Evolutionary conservation across 2,888 invertebrate genomes (phyloP), one percentile per base, ranked within the genome.

Genomic region (Ectemnius lituratus): DNA sequence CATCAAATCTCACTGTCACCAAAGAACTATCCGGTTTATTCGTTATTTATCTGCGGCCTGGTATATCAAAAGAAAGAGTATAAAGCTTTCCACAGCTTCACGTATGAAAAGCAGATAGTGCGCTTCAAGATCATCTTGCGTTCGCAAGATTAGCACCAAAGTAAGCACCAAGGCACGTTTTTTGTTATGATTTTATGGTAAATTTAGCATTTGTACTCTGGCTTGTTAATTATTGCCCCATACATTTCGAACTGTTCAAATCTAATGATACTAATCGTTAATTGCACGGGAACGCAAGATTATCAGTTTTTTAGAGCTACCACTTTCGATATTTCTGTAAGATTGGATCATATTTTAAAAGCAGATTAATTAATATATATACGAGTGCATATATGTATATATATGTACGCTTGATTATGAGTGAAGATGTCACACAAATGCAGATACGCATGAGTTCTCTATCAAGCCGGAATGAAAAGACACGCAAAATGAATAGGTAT

Each of bases 391-490:
- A n/a, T 49, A 64, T 45, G 56, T 56, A 65, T 56, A 37, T 37
- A 62, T 56, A 65, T 56, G 27, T 49, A 70, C 28, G 46, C 75
- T 66, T 74, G 67, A 71, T 66, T 45, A 56, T 64, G 46, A 67
- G 45, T 59, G 46, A 79, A 77, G 16, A 67, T 68, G 45, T 76
- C 70, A 70, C 76, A 75, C 69, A 74, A 67, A 80, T 80, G 62
- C 79, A 74, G 69, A 52, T 67, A 62, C 57, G 57, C 49, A 62
- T 76, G 76, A 76, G 71, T 76, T 63, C 65, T 78, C 69, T 74
- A 74, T 76, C 47, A 74, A 75, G 74, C 71, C 79, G 74, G 74
- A 79, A 78, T 71, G 76, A 78, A 77, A 71, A 69, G 57, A 68
- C 52, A 70, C 68, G 49, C 59, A 69, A 76, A 79, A 73, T 64